phyloP scores from a whole-genome alignment of 1,140 invertebrate genomes.

The Arion vulgaris region DNA sequence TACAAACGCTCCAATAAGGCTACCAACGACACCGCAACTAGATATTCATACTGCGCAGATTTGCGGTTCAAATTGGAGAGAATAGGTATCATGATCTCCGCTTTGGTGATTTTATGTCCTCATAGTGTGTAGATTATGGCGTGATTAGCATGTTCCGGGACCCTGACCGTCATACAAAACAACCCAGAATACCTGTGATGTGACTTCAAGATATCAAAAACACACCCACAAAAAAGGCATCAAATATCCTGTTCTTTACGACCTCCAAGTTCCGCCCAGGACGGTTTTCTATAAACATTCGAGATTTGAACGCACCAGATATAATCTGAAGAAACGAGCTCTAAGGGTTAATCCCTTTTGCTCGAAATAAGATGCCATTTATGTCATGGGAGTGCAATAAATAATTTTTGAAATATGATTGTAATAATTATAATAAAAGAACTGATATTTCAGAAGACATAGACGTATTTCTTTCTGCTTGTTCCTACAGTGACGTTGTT shows the following conservation, averaged over 20 bases:
- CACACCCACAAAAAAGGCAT: not conserved
- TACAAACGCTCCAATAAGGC: not conserved
- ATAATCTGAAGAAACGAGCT: not conserved
- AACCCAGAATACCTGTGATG: not conserved
- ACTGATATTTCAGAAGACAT: no score
- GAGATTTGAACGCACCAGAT: not conserved
- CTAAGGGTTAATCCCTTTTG: not conserved
- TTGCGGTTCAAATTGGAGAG: not conserved
- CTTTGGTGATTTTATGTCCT: not conserved
- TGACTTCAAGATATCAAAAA: not conserved
- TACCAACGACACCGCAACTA: not conserved
- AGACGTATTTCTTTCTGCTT: no score
- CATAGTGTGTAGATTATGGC: slow-evolving; percentile 2
- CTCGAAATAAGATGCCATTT: not conserved
- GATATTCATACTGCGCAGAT: not conserved
- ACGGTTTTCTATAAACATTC: not conserved
- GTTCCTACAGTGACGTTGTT: no score
- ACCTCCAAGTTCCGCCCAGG: not conserved
- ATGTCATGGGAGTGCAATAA: not conserved
- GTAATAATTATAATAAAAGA: no score
- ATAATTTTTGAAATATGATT: no score
- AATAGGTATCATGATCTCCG: not conserved
- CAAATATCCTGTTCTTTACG: not conserved
- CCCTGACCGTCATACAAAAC: not conserved
- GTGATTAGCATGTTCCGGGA: not conserved